Conservation (phyloP, 2,888 invertebrate genomes). For the Polyommatus icarus region DNA sequence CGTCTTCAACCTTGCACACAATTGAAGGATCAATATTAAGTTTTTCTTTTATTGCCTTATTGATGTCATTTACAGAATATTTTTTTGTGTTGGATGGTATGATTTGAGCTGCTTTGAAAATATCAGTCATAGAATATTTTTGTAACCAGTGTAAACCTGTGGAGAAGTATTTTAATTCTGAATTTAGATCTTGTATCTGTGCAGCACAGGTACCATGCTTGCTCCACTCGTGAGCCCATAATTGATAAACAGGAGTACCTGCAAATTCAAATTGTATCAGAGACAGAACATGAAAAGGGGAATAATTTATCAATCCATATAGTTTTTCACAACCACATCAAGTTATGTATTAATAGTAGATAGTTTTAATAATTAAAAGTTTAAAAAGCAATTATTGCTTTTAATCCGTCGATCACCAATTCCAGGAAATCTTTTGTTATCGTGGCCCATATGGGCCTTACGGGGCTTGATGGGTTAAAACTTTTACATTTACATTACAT, state of each 20-base stretch:
- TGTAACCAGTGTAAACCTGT: constrained; percentile 82
- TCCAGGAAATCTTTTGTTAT: no score
- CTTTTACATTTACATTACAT: not conserved
- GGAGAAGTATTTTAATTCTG: constrained; percentile 85
- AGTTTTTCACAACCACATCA: not conserved
- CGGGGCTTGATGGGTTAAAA: no score
- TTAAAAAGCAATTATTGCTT: not conserved
- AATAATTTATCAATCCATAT: not conserved
- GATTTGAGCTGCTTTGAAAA: constrained; percentile 80
- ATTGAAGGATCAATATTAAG: constrained; percentile 82
- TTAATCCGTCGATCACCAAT: no score
- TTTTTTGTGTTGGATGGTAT: constrained; percentile 57
- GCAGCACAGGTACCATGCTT: constrained; percentile 92
- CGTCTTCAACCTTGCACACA: constrained; percentile 82
- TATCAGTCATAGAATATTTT: constrained; percentile 81
- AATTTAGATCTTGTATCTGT: constrained; percentile 74
- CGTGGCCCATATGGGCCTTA: no score
- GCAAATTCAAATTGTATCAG: constrained; percentile 40
- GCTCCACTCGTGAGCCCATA: constrained; percentile 91
- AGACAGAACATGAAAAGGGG: not conserved
- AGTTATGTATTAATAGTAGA: not conserved
- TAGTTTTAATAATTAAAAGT: not conserved
- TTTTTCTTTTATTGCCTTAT: constrained; percentile 67
- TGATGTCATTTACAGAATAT: constrained; percentile 50
- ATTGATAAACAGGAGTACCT: constrained; percentile 69